Conservation (phyloP, 2,888 invertebrate genomes). For the Drosophila mulleri region DNA sequence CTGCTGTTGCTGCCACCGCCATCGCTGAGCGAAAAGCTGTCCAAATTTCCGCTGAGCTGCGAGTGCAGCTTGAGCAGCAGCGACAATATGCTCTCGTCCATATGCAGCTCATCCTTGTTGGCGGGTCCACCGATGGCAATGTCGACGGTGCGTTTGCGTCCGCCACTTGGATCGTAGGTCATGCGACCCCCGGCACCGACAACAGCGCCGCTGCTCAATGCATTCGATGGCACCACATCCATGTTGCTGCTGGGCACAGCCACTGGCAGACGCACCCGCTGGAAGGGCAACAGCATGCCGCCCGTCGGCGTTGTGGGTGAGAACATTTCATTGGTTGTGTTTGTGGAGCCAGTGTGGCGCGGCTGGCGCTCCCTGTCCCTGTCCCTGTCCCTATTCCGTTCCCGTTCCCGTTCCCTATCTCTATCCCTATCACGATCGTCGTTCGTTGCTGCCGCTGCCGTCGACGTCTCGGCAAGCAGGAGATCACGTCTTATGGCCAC, state of each 20-base stretch:
- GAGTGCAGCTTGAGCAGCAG: constrained; percentile 95
- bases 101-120: constrained; percentile 87
- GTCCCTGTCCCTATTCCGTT: constrained; percentile 17
- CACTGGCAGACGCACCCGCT: constrained; percentile 84
- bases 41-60: constrained; percentile 92
- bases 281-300: constrained; percentile 85
- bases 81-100: constrained; percentile 96
- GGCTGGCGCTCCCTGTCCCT: constrained; percentile 17
- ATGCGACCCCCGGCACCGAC: constrained; percentile 59
- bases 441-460: constrained; percentile 32
- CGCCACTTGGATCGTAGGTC: constrained; percentile 74
- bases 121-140: constrained; percentile 82
- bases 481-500: constrained; percentile 84
- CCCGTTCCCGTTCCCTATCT: constrained; percentile 7
- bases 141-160: constrained; percentile 84
- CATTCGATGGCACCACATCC: constrained; percentile 86
- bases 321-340: constrained; percentile 82
- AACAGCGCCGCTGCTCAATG: constrained; percentile 56
- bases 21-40: constrained; percentile 90
- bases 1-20: constrained; percentile 38
- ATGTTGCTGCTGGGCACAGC: constrained; percentile 84
- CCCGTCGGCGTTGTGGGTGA: constrained; percentile 79
- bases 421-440: constrained; percentile 29
- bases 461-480: constrained; percentile 64
- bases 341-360: constrained; percentile 7